These are phyloP conservation scores for Agrenia bidenticulata DNA, from an alignment of 2,888 invertebrate species.

Conservation along the genomic window DNA sequence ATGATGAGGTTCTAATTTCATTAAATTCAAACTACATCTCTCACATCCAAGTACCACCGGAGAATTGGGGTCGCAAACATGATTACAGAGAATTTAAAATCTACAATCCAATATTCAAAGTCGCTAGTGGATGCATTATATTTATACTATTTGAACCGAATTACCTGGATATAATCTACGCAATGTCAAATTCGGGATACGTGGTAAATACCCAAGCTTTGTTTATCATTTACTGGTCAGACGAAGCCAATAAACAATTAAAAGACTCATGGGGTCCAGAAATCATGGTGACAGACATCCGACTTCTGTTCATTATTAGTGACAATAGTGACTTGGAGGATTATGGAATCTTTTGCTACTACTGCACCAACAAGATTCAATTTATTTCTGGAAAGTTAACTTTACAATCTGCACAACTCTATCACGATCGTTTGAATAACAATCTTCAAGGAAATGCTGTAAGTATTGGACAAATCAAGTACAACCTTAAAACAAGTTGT, in stretches of 20 bases:
- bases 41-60: no score
- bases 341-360: neutral
- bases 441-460: neutral
- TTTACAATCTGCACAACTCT: neutral
- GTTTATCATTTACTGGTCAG: neutral
- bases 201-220: neutral
- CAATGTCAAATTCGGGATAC: neutral
- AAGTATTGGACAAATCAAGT: neutral
- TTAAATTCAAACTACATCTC: no score
- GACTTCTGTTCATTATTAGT: neutral
- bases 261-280: slow-evolving; percentile 4
- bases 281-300: neutral
- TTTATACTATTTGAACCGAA: slow-evolving; percentile 1
- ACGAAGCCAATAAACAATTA: no score
- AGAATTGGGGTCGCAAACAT: no score
- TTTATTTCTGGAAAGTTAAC: neutral
- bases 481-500: neutral
- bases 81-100: no score
- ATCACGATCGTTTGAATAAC: neutral
- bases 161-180: neutral
- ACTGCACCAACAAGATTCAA: neutral
- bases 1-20: no score
- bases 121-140: neutral
- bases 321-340: neutral
- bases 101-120: neutral